Conservation (phyloP, 2,113 vertebrate species). For the Poecilia latipinna region DNA sequence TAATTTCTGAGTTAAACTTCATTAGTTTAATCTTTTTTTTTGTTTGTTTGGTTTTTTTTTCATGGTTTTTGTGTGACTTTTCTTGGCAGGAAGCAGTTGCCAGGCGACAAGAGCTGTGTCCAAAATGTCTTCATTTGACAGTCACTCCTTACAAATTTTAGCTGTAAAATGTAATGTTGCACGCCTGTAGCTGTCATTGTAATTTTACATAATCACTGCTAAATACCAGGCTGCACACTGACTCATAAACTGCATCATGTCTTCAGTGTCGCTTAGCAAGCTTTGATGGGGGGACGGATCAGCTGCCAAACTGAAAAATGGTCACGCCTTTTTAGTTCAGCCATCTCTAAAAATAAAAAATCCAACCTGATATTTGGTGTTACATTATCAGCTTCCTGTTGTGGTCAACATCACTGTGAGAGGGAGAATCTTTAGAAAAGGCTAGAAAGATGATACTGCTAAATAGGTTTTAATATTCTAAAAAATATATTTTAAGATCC, state of each 20-base stretch:
- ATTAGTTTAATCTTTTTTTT: neutral
- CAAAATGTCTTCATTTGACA: slow-evolving; percentile 4
- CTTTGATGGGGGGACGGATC: neutral
- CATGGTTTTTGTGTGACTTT: neutral
- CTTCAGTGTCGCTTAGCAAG: neutral
- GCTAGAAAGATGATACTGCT: too few relatives aligned
- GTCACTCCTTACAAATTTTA: neutral
- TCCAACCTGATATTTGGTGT: neutral
- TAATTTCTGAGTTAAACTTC: neutral
- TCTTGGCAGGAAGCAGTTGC: slow-evolving; percentile 18
- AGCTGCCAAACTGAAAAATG: neutral
- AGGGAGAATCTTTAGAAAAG: neutral
- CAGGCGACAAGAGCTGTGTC: slow-evolving; percentile 20
- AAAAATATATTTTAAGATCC: too few relatives aligned
- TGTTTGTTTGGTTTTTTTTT: neutral
- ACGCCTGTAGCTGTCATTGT: neutral
- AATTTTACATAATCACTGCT: neutral
- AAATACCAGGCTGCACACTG: accelerated
- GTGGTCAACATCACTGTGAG: neutral
- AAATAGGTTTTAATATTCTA: too few relatives aligned
- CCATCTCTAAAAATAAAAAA: neutral
- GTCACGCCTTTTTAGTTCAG: neutral
- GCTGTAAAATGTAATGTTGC: neutral
- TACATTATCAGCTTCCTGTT: neutral
- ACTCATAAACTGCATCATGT: neutral